These are phyloP conservation scores for Vespertilio murinus DNA, from an alignment of 2,797 vertebrate species.

Conservation along the genomic window DNA sequence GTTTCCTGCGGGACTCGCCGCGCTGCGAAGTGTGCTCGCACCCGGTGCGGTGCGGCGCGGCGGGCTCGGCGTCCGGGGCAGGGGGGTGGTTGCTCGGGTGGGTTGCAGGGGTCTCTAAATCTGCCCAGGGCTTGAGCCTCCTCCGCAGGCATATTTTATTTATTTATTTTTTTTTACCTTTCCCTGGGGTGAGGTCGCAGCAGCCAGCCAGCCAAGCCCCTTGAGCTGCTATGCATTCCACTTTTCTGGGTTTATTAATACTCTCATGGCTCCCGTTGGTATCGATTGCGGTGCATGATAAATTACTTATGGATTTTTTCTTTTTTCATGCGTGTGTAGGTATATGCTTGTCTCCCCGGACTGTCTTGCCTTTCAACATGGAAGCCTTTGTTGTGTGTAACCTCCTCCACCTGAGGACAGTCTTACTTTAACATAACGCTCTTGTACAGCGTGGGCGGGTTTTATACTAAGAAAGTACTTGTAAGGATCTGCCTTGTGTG, in stretches of 20 bases:
- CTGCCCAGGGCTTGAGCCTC: background rate
- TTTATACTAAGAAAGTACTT: conserved; percentile 68
- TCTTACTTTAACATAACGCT: conserved; percentile 68
- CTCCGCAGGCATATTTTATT: background rate
- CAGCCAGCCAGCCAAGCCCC: background rate
- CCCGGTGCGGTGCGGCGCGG: background rate
- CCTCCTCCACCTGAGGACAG: conserved; percentile 71
- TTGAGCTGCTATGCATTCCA: background rate
- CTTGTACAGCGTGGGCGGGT: conserved; percentile 63
- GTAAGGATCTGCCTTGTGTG: conserved; percentile 57
- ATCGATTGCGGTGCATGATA: conserved; percentile 53
- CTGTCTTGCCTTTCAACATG: conserved; percentile 67
- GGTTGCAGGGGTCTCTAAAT: background rate
- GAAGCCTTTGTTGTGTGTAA: conserved; percentile 73
- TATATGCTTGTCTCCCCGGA: conserved; percentile 46
- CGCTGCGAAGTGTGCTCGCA: background rate
- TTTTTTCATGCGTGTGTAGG: conserved; percentile 33
- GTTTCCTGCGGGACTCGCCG: conserved; percentile 59
- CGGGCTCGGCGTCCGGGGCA: background rate
- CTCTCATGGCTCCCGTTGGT: conserved; percentile 47
- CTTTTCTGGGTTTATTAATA: conserved; percentile 62
- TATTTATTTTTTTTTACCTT: background rate
- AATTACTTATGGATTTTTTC: conserved; percentile 59
- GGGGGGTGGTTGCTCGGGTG: background rate
- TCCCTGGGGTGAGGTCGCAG: background rate